Evolutionary conservation across 2,888 invertebrate genomes (phyloP).

Genomic region (Papilio protenor): DNA sequence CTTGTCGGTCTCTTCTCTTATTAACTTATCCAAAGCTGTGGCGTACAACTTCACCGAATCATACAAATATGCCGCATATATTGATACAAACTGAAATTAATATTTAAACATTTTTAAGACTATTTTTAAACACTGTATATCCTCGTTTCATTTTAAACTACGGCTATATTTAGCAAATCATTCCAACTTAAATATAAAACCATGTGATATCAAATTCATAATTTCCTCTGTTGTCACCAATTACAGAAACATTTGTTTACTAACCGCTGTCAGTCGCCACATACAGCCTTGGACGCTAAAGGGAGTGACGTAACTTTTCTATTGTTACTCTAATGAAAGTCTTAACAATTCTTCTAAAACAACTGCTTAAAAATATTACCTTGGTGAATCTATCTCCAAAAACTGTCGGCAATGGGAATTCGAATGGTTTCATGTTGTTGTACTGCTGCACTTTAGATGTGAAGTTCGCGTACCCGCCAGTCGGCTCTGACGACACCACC

Average conservation of each 20-base stretch:
- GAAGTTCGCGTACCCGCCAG: slow-evolving; percentile 89
- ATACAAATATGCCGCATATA: slow-evolving; percentile 97
- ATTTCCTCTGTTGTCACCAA: too few species aligned
- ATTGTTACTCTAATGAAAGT: neutral
- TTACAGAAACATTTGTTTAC: too few species aligned
- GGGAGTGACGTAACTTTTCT: too few species aligned
- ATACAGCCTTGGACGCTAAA: too few species aligned
- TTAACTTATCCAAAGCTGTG: slow-evolving; percentile 90
- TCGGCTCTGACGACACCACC: slow-evolving; percentile 94
- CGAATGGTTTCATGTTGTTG: slow-evolving; percentile 91
- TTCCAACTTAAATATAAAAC: too few species aligned
- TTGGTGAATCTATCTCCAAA: slow-evolving; percentile 81
- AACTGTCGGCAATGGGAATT: slow-evolving; percentile 87
- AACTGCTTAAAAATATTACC: slow-evolving; percentile 62
- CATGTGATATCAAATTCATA: too few species aligned
- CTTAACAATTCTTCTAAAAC: neutral
- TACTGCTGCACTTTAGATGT: slow-evolving; percentile 91
- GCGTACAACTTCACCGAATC: slow-evolving; percentile 97
- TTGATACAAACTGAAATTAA: slow-evolving; percentile 90
- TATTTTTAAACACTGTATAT: neutral
- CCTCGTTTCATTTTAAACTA: neutral
- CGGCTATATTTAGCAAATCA: neutral
- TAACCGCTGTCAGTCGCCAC: too few species aligned
- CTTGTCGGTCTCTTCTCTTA: slow-evolving; percentile 82
- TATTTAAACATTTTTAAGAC: neutral